Conservation (phyloP, 1,140 invertebrate genomes). For the Lucilia cuprina region DNA sequence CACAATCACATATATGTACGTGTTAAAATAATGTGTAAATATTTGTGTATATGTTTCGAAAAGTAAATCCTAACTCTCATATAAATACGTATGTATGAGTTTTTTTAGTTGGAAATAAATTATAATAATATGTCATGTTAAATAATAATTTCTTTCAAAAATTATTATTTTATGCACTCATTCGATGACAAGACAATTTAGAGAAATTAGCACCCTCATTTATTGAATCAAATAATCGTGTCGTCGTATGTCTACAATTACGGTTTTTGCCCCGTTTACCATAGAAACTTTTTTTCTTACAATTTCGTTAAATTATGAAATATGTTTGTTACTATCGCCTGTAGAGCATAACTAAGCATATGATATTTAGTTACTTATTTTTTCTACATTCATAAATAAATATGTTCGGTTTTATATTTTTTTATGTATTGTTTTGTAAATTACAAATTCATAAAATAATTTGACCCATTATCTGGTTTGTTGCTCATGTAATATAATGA, state of each 20-base stretch:
- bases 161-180: neutral
- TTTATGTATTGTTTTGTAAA: no score
- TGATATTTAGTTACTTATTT: neutral
- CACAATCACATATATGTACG: no score
- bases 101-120: neutral
- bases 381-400: no score
- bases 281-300: no score
- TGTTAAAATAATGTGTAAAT: no score
- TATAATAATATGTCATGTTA: neutral
- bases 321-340: neutral
- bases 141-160: neutral
- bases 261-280: no score
- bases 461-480: neutral
- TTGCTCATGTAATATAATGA: neutral
- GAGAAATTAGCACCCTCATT: neutral
- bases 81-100: neutral
- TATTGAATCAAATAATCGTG: no score
- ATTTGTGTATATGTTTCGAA: no score
- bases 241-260: no score
- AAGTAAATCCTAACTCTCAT: no score
- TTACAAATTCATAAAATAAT: neutral
- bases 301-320: constrained; percentile 2
- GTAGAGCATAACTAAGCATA: neutral
- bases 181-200: neutral
- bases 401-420: no score